Evolutionary conservation across 2,113 vertebrate species (phyloP), one percentile per base, ranked within the genome.

Genomic region (Terrapene triunguis): DNA sequence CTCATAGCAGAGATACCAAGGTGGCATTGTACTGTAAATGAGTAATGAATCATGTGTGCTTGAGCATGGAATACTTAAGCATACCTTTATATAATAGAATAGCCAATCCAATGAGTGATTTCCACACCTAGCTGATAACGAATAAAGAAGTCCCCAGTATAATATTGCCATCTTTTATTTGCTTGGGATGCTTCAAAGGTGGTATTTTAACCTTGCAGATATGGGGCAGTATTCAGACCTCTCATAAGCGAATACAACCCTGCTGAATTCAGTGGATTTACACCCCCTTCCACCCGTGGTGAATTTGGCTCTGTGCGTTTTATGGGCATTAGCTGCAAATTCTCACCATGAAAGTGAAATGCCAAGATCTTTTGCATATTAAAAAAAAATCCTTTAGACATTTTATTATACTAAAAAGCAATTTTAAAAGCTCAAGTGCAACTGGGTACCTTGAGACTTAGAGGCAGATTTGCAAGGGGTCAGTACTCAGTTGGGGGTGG

Each of bases 281-380:
- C 2, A 65, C 53, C 69, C 91, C 74, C 65, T 92, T 83, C 29
- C n/a, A 25, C 27, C 11, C 65, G 69, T 44, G 84, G 44, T 32
- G 57, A 86, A 93, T 50, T 1, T 72, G 48, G 55, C 74, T 48
- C 85, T 89, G 69, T 5, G 10, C 48, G 81, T 80, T 94, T 96
- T 82, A 84, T 90, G 53, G 78, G 59, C 29, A 53, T 54, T 42
- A 53, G 19, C 38, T 89, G 82, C 89, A 95, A 65, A 80, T 62
- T 84, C 3, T 91, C 74, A 29, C 50, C 35, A 35, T 79, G 53
- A 90, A 96, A 94, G 53, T 1, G 21, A 94, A 91, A 87, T 32
- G 27, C 19, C 4, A 55, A 55, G 50, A 50, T 55, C 8, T 22
- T 44, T 29, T 32, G 38, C 44, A 22, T 94, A 53, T 38, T 72